Conservation (phyloP, 2,797 vertebrate species). For the Distichodus sexfasciatus region DNA sequence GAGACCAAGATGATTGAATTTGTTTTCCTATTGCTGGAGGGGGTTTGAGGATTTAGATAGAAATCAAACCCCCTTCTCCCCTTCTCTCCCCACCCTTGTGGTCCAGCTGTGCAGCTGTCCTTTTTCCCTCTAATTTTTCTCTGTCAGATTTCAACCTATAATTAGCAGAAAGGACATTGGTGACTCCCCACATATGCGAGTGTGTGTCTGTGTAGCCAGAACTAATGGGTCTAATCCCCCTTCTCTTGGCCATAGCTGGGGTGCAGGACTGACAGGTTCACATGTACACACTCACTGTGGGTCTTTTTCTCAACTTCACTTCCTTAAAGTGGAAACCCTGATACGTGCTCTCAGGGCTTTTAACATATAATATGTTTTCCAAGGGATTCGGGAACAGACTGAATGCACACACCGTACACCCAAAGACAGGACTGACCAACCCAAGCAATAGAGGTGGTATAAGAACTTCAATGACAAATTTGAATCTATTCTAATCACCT, state of each 20-base stretch:
- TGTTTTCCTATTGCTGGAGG: slow-evolving; percentile 71
- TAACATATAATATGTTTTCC: too few relatives aligned
- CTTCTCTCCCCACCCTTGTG: slow-evolving; percentile 41
- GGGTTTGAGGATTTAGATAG: slow-evolving; percentile 73
- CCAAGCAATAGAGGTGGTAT: too few relatives aligned
- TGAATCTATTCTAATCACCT: too few relatives aligned
- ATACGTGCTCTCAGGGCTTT: slow-evolving; percentile 47
- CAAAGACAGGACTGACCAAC: too few relatives aligned
- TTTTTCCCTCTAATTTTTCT: slow-evolving; percentile 89
- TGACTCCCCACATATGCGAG: slow-evolving; percentile 74
- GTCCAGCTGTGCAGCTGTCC: slow-evolving; percentile 80
- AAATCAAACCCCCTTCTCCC: slow-evolving; percentile 70
- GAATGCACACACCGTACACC: too few relatives aligned
- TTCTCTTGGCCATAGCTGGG: slow-evolving; percentile 51
- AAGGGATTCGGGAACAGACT: too few relatives aligned
- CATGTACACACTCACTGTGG: slow-evolving; percentile 72
- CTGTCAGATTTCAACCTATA: slow-evolving; percentile 90
- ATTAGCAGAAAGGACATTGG: slow-evolving; percentile 84
- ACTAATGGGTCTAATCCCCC: slow-evolving; percentile 78
- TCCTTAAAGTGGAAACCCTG: slow-evolving; percentile 64
- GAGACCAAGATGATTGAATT: slow-evolving; percentile 69
- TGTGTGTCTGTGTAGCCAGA: slow-evolving; percentile 72
- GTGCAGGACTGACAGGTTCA: slow-evolving; percentile 79
- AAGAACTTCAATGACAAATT: too few relatives aligned
- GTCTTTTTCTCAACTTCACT: slow-evolving; percentile 61